Percentiles rank a stretch among this genome's conserved stretches.
Conservation (phyloP, 2,797 vertebrate genomes). For the Hemibagrus guttatus region DNA sequence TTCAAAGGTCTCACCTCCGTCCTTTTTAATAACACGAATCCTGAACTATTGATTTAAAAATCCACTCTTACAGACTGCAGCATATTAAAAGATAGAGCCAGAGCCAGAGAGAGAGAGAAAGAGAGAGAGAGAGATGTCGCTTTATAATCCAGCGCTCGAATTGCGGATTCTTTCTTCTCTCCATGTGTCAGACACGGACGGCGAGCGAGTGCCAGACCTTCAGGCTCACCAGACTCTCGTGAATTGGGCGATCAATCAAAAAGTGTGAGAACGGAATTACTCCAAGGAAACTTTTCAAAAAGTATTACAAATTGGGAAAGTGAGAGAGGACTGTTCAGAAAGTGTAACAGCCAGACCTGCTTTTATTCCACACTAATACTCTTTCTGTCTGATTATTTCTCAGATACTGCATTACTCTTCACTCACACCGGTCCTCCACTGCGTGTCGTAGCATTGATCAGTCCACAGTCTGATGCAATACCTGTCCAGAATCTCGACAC, state of each 20-base stretch:
- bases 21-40: conserved; percentile 13
- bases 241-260: conserved; percentile 30
- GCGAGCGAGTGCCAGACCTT: conserved; percentile 11
- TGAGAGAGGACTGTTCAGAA: background rate
- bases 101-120: background rate
- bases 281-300: background rate
- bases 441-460: background rate
- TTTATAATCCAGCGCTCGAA: conserved; percentile 14
- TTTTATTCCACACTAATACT: background rate
- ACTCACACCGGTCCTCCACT: background rate
- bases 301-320: conserved; percentile 5
- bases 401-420: background rate
- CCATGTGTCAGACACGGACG: conserved; percentile 11
- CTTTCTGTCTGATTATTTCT: background rate
- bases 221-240: conserved; percentile 14
- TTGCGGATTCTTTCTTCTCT: background rate
- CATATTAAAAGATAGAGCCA: background rate
- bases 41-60: conserved; percentile 26
- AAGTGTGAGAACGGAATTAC: conserved; percentile 20
- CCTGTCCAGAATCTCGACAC: background rate
- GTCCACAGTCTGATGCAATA: background rate
- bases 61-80: background rate
- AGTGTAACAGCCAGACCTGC: background rate
- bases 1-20: conserved; percentile 15
- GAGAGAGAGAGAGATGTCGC: background rate